Percentiles rank a stretch among this genome's conserved stretches.
phyloP scores from a whole-genome alignment of 2,888 invertebrate species.

The Cynaeus angustus region DNA sequence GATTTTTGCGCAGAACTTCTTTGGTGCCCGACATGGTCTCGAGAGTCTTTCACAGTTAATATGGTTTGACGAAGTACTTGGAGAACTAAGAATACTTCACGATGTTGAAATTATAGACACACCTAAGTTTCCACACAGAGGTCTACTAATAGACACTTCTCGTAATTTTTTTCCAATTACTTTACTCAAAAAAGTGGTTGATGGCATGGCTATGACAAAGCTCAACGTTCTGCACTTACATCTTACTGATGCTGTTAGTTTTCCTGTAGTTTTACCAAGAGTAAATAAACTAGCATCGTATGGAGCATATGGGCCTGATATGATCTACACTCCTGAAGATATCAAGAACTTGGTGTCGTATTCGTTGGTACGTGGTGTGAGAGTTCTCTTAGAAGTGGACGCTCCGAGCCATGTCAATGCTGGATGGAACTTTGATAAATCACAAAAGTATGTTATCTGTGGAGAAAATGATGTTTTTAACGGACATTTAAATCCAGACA shows the following conservation, averaged over 20 bases:
- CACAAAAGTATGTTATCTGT: slow-evolving; percentile 83
- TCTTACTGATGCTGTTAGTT: slow-evolving; percentile 90
- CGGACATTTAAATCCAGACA: slow-evolving; percentile 86
- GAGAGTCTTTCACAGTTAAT: slow-evolving; percentile 84
- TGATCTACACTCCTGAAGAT: slow-evolving; percentile 79
- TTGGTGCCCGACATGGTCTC: slow-evolving; percentile 83
- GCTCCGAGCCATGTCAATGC: slow-evolving; percentile 89
- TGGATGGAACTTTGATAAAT: slow-evolving; percentile 86
- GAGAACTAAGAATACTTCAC: slow-evolving; percentile 76
- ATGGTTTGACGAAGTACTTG: slow-evolving; percentile 80
- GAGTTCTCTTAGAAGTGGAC: slow-evolving; percentile 90
- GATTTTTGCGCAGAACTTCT: slow-evolving; percentile 78
- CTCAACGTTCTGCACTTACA: slow-evolving; percentile 94
- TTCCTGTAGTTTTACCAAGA: slow-evolving; percentile 85
- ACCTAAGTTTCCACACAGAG: slow-evolving; percentile 86
- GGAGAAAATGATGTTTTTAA: slow-evolving; percentile 84
- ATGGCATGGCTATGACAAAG: slow-evolving; percentile 91
- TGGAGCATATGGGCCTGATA: slow-evolving; percentile 87
- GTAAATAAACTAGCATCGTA: slow-evolving; percentile 84
- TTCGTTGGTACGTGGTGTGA: slow-evolving; percentile 84
- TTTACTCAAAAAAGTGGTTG: slow-evolving; percentile 81
- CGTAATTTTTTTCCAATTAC: slow-evolving; percentile 87
- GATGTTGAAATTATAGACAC: slow-evolving; percentile 81
- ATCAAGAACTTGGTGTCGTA: slow-evolving; percentile 82
- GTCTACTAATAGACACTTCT: slow-evolving; percentile 91